Conservation (phyloP, 2,888 invertebrate genomes). For the Brenthis ino region DNA sequence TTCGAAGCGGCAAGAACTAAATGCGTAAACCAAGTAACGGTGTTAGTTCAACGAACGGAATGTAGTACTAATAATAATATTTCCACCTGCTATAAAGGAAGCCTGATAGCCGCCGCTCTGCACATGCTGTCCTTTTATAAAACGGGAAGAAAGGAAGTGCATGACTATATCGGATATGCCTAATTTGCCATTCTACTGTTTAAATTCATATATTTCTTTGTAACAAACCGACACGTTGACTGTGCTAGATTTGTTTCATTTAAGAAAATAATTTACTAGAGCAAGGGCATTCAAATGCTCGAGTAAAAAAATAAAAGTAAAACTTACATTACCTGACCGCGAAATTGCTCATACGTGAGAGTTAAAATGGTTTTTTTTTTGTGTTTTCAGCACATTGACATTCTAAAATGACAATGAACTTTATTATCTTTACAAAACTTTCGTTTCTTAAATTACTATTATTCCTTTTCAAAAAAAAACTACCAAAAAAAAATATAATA, state of each 20-base stretch:
- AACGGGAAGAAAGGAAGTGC: conserved; percentile 46
- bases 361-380: conserved; percentile 50
- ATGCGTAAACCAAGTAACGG: conserved; percentile 77
- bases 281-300: conserved; percentile 2
- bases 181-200: conserved; percentile 15
- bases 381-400: conserved; percentile 37
- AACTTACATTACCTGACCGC: conserved; percentile 50
- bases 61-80: conserved; percentile 75
- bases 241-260: not conserved
- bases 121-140: conserved; percentile 54
- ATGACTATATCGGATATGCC: conserved; percentile 19
- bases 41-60: conserved; percentile 77
- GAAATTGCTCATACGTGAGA: conserved; percentile 52
- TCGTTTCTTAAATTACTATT: conserved; percentile 57
- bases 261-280: not conserved
- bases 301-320: conserved; percentile 45
- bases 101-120: conserved; percentile 49
- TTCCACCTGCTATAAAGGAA: conserved; percentile 69
- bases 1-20: conserved; percentile 67
- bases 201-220: conserved; percentile 13
- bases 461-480: conserved; percentile 52
- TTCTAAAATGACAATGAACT: conserved; percentile 26
- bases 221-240: conserved; percentile 3
- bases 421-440: conserved; percentile 46
- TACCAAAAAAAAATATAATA: too few relatives aligned